Evolutionary conservation across 2,888 invertebrate species (phyloP).

Genomic region (Eulithis testata): DNA sequence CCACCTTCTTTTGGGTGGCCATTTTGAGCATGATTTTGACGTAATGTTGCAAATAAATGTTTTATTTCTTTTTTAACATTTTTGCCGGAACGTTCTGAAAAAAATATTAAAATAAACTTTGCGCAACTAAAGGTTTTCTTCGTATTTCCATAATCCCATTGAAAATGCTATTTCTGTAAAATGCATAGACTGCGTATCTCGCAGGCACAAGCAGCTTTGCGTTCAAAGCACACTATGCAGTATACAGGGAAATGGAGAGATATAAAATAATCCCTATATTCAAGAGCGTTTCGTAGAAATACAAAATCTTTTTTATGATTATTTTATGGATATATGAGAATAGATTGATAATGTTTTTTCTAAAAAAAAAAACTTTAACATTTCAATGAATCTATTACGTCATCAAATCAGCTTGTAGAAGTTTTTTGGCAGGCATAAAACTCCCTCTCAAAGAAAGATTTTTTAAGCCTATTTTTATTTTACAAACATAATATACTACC

Average conservation of each 20-base stretch:
- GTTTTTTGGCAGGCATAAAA: too few species aligned
- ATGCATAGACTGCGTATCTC: constrained; percentile 1
- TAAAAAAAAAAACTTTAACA: too few species aligned
- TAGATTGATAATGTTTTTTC: not conserved
- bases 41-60: too few species aligned
- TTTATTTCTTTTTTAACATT: too few species aligned
- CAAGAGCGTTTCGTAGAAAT: not conserved
- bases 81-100: not conserved
- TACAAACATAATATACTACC: too few species aligned
- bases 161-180: not conserved
- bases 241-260: constrained; percentile 1
- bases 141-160: not conserved
- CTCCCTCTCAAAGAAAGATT: too few species aligned
- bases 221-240: not conserved
- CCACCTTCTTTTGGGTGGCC: too few species aligned
- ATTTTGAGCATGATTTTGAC: too few species aligned
- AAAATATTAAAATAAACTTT: not conserved
- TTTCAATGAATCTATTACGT: too few species aligned
- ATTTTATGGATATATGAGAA: not conserved
- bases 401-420: too few species aligned
- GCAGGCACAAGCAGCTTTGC: constrained; percentile 1
- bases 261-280: not conserved
- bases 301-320: not conserved
- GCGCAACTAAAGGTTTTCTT: not conserved
- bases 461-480: too few species aligned